Evolutionary conservation across 53 echinoderm and acorn worm genomes (phyloP).

Genomic region (Holothuria scabra): DNA sequence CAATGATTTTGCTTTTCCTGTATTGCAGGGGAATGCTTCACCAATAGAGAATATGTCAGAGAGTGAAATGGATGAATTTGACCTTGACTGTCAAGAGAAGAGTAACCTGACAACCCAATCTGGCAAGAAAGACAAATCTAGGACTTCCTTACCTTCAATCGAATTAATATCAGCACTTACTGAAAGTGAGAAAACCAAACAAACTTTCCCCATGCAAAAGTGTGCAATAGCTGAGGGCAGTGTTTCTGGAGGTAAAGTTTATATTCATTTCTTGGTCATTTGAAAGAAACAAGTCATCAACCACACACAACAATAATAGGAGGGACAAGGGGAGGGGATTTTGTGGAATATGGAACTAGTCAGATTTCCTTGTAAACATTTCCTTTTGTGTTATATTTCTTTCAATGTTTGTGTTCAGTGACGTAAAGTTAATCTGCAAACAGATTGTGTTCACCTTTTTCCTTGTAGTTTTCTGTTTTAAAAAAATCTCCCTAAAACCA

Average conservation of each 20-base stretch:
- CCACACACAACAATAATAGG: too few relatives aligned
- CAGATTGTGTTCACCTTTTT: too few relatives aligned
- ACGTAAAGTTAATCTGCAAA: too few relatives aligned
- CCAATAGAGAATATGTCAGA: slow-evolving; percentile 76
- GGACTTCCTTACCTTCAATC: slow-evolving; percentile 20
- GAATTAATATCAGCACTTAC: neutral
- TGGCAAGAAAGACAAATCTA: neutral
- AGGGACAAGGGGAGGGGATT: too few relatives aligned
- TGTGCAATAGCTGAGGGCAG: slow-evolving; percentile 2
- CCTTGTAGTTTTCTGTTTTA: too few relatives aligned
- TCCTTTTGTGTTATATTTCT: too few relatives aligned
- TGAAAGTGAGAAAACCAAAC: slow-evolving; percentile 6
- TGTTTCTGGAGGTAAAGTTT: neutral
- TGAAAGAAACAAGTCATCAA: too few relatives aligned
- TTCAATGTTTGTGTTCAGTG: too few relatives aligned
- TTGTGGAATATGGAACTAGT: too few relatives aligned
- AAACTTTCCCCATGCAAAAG: neutral
- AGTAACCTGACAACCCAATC: neutral
- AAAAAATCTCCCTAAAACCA: too few relatives aligned
- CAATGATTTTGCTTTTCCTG: neutral
- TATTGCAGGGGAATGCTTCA: slow-evolving; percentile 65
- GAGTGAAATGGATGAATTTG: slow-evolving; percentile 53
- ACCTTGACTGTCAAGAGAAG: slow-evolving; percentile 8
- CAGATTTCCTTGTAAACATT: too few relatives aligned
- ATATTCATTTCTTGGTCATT: neutral